Percentiles rank a stretch among this genome's conserved stretches.
Evolutionary conservation across 2,797 vertebrate species (phyloP).

Genomic region (Sphenodon punctatus): DNA sequence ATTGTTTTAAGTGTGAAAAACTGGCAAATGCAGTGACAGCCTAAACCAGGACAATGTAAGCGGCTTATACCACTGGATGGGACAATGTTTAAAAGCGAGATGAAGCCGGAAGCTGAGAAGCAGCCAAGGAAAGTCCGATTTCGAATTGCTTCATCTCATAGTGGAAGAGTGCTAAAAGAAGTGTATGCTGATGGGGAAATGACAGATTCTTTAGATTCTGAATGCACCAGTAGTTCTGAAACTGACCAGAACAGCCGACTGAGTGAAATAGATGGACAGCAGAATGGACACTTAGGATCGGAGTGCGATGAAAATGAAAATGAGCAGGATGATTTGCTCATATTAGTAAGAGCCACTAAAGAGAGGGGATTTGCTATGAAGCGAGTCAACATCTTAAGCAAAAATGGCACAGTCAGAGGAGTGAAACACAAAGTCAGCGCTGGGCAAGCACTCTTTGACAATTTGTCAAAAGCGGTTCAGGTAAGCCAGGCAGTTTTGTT

Average conservation of each 20-base stretch:
- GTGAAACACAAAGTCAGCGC: constrained; percentile 98
- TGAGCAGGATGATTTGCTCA: constrained; percentile 86
- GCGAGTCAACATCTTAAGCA: constrained; percentile 95
- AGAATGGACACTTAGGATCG: constrained; percentile 77
- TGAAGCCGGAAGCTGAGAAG: constrained; percentile 75
- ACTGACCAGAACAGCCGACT: constrained; percentile 84
- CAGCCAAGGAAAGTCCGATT: constrained; percentile 92
- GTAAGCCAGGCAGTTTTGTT: constrained; percentile 76
- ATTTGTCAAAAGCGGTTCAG: constrained; percentile 84
- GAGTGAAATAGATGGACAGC: constrained; percentile 81
- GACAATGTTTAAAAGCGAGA: constrained; percentile 71
- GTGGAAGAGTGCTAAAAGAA: constrained; percentile 93
- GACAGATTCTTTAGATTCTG: constrained; percentile 89
- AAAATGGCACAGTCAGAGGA: constrained; percentile 95
- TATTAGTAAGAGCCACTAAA: constrained; percentile 85
- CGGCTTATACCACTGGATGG: constrained; percentile 75
- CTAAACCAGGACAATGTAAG: constrained; percentile 81
- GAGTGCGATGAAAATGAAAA: constrained; percentile 86
- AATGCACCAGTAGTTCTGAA: constrained; percentile 90
- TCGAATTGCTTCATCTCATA: constrained; percentile 93
- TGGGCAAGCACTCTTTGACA: constrained; percentile 94
- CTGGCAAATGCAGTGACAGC: constrained; percentile 54
- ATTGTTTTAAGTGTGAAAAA: constrained; percentile 69
- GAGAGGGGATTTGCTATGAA: constrained; percentile 87
- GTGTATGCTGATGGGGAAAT: constrained; percentile 89